Evolutionary conservation across 2,888 invertebrate genomes (phyloP).

Genomic region (Frankliniella intonsa): DNA sequence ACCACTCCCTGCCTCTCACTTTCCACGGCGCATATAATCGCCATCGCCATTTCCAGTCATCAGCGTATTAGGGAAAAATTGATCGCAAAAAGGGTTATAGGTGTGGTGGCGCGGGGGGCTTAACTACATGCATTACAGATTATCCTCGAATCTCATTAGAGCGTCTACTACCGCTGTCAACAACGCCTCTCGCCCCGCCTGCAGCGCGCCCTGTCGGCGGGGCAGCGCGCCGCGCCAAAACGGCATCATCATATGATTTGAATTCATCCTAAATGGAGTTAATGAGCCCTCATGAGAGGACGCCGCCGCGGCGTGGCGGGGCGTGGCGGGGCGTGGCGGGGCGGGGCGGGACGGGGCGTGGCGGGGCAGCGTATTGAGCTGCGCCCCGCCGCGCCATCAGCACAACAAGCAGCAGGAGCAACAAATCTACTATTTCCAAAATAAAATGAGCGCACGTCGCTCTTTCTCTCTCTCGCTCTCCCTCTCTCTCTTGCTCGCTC

Average conservation of each 20-base stretch:
- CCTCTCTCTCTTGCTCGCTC: not conserved
- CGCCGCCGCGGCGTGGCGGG: not conserved
- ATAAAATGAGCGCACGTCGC: conserved; percentile 21
- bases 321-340: not conserved
- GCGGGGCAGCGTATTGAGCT: not conserved
- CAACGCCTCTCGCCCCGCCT: not conserved
- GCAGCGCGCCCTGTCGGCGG: not conserved
- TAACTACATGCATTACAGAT: too few relatives aligned
- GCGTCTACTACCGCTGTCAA: too few relatives aligned
- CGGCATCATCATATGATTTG: conserved; percentile 25
- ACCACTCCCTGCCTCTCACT: too few relatives aligned
- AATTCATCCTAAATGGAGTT: conserved; percentile 25
- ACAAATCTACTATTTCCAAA: conserved; percentile 25
- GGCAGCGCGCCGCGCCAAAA: conserved; percentile 17
- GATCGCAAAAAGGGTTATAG: too few relatives aligned
- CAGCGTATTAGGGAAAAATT: too few relatives aligned
- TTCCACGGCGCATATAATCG: too few relatives aligned
- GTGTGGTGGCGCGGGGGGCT: too few relatives aligned
- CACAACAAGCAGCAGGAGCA: conserved; percentile 13
- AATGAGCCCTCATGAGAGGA: conserved; percentile 11
- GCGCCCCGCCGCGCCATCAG: not conserved
- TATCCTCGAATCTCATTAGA: not conserved
- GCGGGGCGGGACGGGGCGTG: not conserved
- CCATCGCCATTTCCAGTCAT: too few relatives aligned
- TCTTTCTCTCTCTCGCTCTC: not conserved